phyloP scores from a whole-genome alignment of 2,113 vertebrate genomes.

The Mesembrinibis cayennensis region DNA sequence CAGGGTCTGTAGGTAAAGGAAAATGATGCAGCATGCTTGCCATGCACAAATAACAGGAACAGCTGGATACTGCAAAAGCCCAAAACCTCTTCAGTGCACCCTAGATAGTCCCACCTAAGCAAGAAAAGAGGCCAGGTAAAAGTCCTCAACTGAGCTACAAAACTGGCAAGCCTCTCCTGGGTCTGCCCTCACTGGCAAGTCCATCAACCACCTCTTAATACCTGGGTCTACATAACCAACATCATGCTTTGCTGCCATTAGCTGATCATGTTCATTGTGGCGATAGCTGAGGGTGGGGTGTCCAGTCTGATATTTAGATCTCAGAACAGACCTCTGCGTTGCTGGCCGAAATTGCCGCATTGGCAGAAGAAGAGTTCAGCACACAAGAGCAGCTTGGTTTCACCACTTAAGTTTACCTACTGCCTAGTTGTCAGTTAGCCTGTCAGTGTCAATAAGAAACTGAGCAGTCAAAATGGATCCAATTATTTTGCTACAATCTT shows the following conservation, averaged over 20 bases:
- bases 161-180: not conserved
- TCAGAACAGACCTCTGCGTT: not conserved
- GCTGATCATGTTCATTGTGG: fast-evolving
- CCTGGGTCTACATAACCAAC: not conserved
- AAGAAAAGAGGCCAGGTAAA: not conserved
- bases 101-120: not conserved
- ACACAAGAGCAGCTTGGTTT: not conserved
- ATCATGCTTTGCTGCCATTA: not conserved
- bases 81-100: not conserved
- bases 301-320: not conserved
- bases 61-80: not conserved
- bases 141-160: not conserved
- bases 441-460: not conserved
- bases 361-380: not conserved
- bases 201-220: not conserved
- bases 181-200: not conserved
- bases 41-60: not conserved
- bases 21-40: not conserved
- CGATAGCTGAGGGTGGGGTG: not conserved
- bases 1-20: not conserved
- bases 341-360: not conserved
- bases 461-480: not conserved
- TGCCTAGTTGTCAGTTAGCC: not conserved
- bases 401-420: not conserved
- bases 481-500: slow-evolving; percentile 14